A percentile compares a stretch with the other conserved stretches of the same genome.
Evolutionary conservation across 2,797 vertebrate genomes (phyloP).

Genomic region (Darevskia nairensis): DNA sequence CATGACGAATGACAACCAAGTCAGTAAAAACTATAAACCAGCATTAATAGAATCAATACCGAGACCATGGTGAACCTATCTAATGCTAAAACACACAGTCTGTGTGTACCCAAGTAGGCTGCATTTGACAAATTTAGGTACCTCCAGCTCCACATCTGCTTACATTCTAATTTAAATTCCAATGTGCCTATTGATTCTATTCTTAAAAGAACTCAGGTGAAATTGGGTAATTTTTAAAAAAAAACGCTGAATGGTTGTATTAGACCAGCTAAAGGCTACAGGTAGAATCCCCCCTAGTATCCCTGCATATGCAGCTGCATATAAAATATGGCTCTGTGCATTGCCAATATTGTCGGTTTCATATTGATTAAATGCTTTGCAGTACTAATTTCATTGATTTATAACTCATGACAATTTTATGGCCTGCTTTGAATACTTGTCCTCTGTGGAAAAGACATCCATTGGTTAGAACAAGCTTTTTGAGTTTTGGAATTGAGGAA

Average conservation of each 20-base stretch:
- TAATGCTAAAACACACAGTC: conserved; percentile 40
- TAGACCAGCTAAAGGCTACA: conserved; percentile 15
- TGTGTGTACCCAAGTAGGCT: conserved; percentile 3
- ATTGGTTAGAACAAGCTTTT: conserved; percentile 1
- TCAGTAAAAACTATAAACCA: conserved; percentile 46
- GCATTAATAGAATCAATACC: conserved; percentile 32
- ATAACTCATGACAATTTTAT: conserved; percentile 52
- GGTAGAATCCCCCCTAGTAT: conserved; percentile 5
- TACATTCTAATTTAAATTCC: conserved; percentile 62
- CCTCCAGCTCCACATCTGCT: conserved; percentile 32
- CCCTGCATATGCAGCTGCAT: background rate
- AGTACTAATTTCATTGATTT: conserved; percentile 52
- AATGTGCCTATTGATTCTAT: conserved; percentile 39
- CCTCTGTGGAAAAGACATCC: background rate
- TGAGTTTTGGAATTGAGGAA: background rate
- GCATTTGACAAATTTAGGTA: conserved; percentile 20
- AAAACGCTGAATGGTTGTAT: conserved; percentile 21
- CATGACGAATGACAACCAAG: conserved; percentile 38
- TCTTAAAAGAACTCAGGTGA: conserved; percentile 34
- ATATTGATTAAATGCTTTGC: conserved; percentile 42
- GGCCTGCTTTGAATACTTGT: conserved; percentile 38
- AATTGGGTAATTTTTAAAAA: conserved; percentile 39
- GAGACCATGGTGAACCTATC: conserved; percentile 41
- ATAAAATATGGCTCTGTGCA: background rate
- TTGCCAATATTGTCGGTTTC: conserved; percentile 27